Base-by-base conservation (phyloP, 1,140 invertebrate species). In the Solenopsis invicta region DNA sequence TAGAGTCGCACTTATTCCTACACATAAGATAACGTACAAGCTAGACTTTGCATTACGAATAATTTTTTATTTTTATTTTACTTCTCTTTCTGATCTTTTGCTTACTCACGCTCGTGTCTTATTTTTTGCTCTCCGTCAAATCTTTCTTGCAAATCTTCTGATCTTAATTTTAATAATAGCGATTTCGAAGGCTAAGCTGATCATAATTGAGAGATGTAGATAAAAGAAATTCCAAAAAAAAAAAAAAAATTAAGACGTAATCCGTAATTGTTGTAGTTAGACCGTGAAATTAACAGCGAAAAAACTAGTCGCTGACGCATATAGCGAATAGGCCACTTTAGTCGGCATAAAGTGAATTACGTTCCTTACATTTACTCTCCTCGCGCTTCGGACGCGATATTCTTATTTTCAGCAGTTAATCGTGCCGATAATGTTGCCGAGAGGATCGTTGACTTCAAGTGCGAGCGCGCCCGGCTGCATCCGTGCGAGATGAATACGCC, bases 281-380 rank as follows among this genome's bases (percentile, higher is more conserved):
- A 45, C 54, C 80, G 80, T 75, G 69, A 84, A 75, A 75, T 61
- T 34, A 48, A 61, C 6, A 74, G 24, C 41, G 50, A 62, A 61
- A 75, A 50, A 74, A 12, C 29, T 56, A 45, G 21, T 61, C 50
- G 80, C 80, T 84, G 80, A 75, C 80, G 69, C 69, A 48, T 48
- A 45, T 37, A 48, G 56, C 52, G 72, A 72, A 74, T 74, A 72
- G 12, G 41, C 69, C 54, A 61, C 67, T 61, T 74, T 74, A 37
- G 34, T 84, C 69, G 48, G 62, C 48, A 29, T 10, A 41, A 74
- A 61, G 41, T 24, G 66, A 81, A 16, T 74, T 48, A 56, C 61
- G 48, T 52, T 80, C 45, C 48, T 80, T 21, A 37, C 37, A 80
- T 66, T 67, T 54, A 34, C 56, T 24, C 29, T 34, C 5, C 66